phyloP scores from a whole-genome alignment of 1,140 invertebrate genomes.

The Conus ventricosus region DNA sequence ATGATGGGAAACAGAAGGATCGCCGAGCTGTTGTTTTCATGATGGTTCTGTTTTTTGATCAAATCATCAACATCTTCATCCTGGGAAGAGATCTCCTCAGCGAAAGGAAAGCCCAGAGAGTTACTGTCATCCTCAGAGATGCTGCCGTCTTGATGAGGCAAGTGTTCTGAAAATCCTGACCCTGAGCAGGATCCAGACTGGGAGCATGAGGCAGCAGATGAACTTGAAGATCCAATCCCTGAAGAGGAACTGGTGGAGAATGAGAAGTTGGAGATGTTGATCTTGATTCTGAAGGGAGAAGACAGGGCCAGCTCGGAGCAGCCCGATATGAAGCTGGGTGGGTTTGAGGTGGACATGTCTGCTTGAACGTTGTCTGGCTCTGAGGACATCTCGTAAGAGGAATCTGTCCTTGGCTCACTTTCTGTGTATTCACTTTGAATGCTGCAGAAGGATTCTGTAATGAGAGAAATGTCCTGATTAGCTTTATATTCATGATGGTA shows the following conservation, averaged over 20 bases:
- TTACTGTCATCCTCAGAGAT: not conserved
- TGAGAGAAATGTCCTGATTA: not conserved
- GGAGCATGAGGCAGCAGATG: not conserved
- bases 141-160: not conserved
- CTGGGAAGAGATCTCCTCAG: not conserved
- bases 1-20: not conserved
- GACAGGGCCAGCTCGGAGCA: not conserved
- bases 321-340: not conserved
- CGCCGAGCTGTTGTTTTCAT: not conserved
- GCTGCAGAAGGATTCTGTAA: slow-evolving; percentile 22
- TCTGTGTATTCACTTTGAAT: slow-evolving; percentile 15
- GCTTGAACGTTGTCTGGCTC: not conserved
- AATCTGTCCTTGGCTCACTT: not conserved
- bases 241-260: not conserved
- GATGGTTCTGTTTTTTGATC: not conserved
- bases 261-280: slow-evolving; percentile 15
- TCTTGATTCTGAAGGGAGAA: not conserved
- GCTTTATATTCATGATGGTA: too few relatives aligned
- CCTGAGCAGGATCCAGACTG: not conserved
- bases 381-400: not conserved
- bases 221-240: not conserved
- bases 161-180: not conserved
- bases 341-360: not conserved
- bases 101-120: not conserved
- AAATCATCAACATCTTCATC: not conserved